Evolutionary conservation across 2,888 invertebrate genomes (phyloP), one percentile per base, ranked within the genome.

Genomic region (Eretmocerus hayati): DNA sequence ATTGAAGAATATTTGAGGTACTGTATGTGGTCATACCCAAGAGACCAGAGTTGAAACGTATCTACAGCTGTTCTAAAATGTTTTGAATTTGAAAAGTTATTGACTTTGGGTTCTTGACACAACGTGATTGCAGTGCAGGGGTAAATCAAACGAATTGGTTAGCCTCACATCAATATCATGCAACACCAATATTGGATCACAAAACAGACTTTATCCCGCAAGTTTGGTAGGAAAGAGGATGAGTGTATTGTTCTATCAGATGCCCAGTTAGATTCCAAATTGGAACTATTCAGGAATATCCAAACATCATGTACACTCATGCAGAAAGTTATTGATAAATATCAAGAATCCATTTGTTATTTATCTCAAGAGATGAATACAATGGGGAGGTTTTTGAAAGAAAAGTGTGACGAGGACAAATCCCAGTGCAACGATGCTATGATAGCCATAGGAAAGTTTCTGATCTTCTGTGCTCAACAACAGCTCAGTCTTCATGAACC

Each of bases 131-230:
- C n/a, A n/a, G n/a, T n/a, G n/a, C n/a, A n/a, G n/a, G n/a, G n/a
- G n/a, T n/a, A n/a, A n/a, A n/a, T n/a, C n/a, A n/a, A n/a, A n/a
- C n/a, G n/a, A n/a, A n/a, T n/a, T n/a, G n/a, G n/a, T n/a, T n/a
- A n/a, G n/a, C n/a, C n/a, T n/a, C n/a, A n/a, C n/a, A n/a, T n/a
- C n/a, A n/a, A n/a, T n/a, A n/a, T n/a, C n/a, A 85, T 95, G 84
- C 91, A 93, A 72, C 91, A 95, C 73, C 93, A 94, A 60, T 97
- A 91, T 74, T 99, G 96, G 96, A 88, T 96, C 48, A 96, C 97
- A 6, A 97, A 96, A 71, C 96, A 96, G 74, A 86, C 90, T 49
- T 87, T 97, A 38, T 82, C 91, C 58, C 81, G 90, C 64, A 95
- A 92, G 75, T 76, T 97, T 42, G 95, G 95, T 26, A 88, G 90